Percentiles rank a stretch among this genome's conserved stretches.
phyloP scores from a whole-genome alignment of 2,888 invertebrate genomes.

The Cheilosia variabilis region DNA sequence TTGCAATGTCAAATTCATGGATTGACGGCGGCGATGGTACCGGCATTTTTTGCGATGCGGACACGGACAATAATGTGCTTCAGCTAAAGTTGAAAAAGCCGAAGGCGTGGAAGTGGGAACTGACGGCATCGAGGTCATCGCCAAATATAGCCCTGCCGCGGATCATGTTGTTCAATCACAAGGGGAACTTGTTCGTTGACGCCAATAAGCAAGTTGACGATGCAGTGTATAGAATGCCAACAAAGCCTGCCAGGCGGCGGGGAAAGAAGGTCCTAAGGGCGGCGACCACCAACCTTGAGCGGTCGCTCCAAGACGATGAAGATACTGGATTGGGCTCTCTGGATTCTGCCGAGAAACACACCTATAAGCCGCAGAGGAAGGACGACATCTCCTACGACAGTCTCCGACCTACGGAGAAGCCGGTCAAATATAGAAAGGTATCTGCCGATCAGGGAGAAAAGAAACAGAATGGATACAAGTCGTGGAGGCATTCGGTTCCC shows the following conservation, averaged over 20 bases:
- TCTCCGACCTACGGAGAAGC: constrained; percentile 1
- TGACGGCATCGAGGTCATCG: constrained; percentile 86
- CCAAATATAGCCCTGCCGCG: constrained; percentile 85
- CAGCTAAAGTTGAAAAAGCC: constrained; percentile 85
- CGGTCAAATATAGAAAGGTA: constrained; percentile 13
- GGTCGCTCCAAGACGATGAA: constrained; percentile 44
- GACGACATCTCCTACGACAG: neutral
- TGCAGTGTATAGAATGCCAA: constrained; percentile 40
- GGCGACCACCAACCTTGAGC: constrained; percentile 32
- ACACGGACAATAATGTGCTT: constrained; percentile 83
- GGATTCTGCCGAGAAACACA: constrained; percentile 55
- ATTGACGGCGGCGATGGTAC: constrained; percentile 71
- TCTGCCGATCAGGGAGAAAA: neutral
- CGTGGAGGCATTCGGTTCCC: constrained; percentile 49
- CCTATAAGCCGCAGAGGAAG: constrained; percentile 13
- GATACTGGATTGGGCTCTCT: constrained; percentile 64
- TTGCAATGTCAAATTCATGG: constrained; percentile 72
- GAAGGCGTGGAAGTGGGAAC: constrained; percentile 85
- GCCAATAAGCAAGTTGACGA: constrained; percentile 79
- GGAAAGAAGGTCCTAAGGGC: constrained; percentile 7
- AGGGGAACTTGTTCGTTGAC: constrained; percentile 84
- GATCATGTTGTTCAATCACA: constrained; percentile 85
- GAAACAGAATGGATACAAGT: neutral
- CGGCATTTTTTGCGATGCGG: constrained; percentile 76
- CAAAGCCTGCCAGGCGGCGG: constrained; percentile 47